Conservation (phyloP, 1,140 invertebrate species). For the Drosophila murphyi region DNA sequence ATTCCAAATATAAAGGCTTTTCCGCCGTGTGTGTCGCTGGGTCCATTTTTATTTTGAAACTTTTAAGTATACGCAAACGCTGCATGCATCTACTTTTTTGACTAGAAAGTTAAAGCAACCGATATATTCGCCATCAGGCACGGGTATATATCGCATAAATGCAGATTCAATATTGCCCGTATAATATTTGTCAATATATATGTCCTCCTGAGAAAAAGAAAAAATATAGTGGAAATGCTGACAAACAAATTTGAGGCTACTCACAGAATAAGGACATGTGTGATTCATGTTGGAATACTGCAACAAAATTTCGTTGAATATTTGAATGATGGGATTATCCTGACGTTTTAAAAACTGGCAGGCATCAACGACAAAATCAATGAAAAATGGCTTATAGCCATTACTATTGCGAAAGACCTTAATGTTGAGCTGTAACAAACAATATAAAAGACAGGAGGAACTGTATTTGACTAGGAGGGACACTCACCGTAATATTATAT, state of each 20-base stretch:
- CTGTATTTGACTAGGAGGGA: not conserved
- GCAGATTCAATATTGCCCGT: conserved; percentile 31
- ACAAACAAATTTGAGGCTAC: conserved; percentile 4
- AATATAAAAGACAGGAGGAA: not conserved
- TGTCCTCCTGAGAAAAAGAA: conserved; percentile 44
- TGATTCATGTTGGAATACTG: conserved; percentile 37
- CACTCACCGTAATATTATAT: conserved; percentile 42
- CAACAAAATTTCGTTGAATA: not conserved
- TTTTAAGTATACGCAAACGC: not conserved
- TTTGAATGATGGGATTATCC: not conserved
- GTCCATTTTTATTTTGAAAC: conserved; percentile 1
- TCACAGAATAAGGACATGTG: conserved; percentile 53
- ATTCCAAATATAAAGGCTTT: no score
- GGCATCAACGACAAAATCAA: conserved; percentile 24
- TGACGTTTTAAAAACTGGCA: conserved; percentile 29
- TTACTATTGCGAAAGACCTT: conserved; percentile 1
- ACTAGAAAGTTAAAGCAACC: not conserved
- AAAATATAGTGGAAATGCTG: not conserved
- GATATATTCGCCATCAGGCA: conserved; percentile 15
- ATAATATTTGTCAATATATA: conserved; percentile 51
- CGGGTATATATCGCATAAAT: conserved; percentile 15
- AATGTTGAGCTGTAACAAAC: conserved; percentile 16
- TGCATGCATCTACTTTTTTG: not conserved
- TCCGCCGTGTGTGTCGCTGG: no score
- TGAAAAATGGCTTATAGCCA: conserved; percentile 34